These are phyloP conservation scores for Drosophila kanekoi DNA, from an alignment of 2,888 invertebrate species.

Conservation along the genomic window DNA sequence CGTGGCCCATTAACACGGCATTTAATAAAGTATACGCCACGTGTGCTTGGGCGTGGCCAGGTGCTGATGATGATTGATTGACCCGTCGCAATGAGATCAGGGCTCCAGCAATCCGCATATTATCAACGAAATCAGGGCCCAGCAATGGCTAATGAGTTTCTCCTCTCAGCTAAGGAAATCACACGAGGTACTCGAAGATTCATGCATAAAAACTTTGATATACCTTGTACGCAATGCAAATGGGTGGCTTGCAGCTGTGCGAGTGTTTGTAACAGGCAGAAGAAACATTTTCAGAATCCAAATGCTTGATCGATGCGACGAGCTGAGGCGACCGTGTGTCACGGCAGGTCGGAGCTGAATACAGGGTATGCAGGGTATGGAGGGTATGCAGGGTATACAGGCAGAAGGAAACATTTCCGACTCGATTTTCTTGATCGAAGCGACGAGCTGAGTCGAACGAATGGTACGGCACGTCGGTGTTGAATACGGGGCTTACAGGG, in stretches of 20 bases:
- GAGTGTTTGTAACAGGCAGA: not conserved
- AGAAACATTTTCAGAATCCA: no score
- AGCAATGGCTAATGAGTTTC: not conserved
- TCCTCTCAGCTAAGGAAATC: not conserved
- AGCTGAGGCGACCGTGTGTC: no score
- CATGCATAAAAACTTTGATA: slow-evolving; percentile 2
- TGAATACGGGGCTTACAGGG: no score
- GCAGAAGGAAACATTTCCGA: no score
- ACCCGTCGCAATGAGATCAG: slow-evolving; percentile 4
- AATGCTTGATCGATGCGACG: no score
- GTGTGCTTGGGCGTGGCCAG: slow-evolving; percentile 10
- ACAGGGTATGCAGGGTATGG: no score
- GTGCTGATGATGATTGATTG: slow-evolving; percentile 27
- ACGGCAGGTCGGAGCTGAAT: no score
- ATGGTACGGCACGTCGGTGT: no score
- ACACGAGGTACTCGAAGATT: slow-evolving; percentile 11
- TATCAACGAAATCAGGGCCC: not conserved
- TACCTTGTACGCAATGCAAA: not conserved
- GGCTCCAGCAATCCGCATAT: not conserved
- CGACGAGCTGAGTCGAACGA: no score
- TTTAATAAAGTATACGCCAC: slow-evolving; percentile 40
- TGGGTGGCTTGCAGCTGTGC: not conserved
- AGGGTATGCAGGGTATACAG: no score
- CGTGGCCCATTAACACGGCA: slow-evolving; percentile 64
- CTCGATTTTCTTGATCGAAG: no score